Base-by-base conservation (phyloP, 2,888 invertebrate genomes). In the Lysandra bellargus region DNA sequence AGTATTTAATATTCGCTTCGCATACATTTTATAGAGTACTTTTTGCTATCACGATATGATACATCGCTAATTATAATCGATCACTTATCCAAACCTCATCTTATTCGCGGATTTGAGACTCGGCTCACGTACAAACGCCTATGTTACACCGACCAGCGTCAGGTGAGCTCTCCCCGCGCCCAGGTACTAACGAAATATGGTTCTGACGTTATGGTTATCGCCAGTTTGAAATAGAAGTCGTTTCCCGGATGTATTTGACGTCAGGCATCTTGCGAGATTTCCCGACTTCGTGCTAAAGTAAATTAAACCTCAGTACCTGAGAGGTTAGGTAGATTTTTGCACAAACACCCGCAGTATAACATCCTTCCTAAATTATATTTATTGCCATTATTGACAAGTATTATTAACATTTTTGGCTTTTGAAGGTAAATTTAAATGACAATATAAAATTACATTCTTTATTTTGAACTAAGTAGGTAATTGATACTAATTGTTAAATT, bases 181-280 rank as follows among this genome's bases (percentile, higher is more conserved):
- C 72, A 61, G 80, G 74, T 44, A 14, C 53, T 40, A 79, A 73
- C 23, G 80, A 75, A 78, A 78, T 79, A 69, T 78, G 75, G 81
- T 80, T 81, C 83, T 83, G 57, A 6, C 14, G 14, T 30, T 72
- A 69, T 81, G 82, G 82, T 78, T 82, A 60, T 49, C 79, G 77
- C 79, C 57, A 80, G 87, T 88, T 90, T 85, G 87, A 92, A 91
- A 92, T 92, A 91, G 90, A 91, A 87, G 84, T 88, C 86, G 90
- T 92, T 92, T 93, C 93, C 93, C 93, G 93, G 92, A 93, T 93
- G 92, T 91, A 81, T 60, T 79, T 91, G 90, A 92, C 93, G 92
- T 93, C 92, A 92, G 83, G 82, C 87, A 92, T 91, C 91, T 92
- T 88, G 85, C 84, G 87, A 86, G 89, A 89, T 88, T 89, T 88